Evolutionary conservation across 1,140 invertebrate genomes (phyloP).

Genomic region (Phortica variegata): DNA sequence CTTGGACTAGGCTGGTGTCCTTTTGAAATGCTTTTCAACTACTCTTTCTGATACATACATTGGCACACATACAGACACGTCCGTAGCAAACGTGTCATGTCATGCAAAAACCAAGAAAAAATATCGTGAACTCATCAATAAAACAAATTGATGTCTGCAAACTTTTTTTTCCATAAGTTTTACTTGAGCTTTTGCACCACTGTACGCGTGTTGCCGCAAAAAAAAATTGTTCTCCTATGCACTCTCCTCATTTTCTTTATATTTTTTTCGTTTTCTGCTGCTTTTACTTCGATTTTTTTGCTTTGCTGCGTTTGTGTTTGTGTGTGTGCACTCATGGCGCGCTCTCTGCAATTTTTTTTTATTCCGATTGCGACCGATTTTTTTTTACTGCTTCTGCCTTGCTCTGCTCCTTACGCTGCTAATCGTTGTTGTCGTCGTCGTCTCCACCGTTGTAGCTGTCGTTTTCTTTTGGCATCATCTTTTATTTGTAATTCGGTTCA

Average conservation of each 20-base stretch:
- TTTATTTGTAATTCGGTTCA: conserved; percentile 58
- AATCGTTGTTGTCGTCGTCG: conserved; percentile 49
- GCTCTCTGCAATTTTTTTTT: conserved; percentile 48
- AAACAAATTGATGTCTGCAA: conserved; percentile 48
- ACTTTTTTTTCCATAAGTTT: conserved; percentile 31
- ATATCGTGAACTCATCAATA: conserved; percentile 33
- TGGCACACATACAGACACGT: too few species aligned
- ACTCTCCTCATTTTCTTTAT: conserved; percentile 22
- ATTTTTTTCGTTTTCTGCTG: conserved; percentile 30
- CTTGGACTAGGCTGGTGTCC: too few species aligned
- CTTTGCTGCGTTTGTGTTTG: too few species aligned
- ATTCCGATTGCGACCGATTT: conserved; percentile 54
- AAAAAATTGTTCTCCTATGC: conserved; percentile 44
- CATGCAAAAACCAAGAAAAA: too few species aligned
- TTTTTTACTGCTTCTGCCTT: conserved; percentile 26
- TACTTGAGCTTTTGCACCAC: conserved; percentile 18
- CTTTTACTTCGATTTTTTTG: conserved; percentile 29
- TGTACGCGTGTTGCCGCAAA: conserved; percentile 48
- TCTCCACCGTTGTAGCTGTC: conserved; percentile 26
- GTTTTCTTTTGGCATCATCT: conserved; percentile 56
- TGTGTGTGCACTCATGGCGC: too few species aligned
- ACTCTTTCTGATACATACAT: too few species aligned
- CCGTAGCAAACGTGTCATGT: too few species aligned
- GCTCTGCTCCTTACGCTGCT: conserved; percentile 49
- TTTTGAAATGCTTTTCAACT: too few species aligned